These are phyloP conservation scores for Ophioninae sp. DNA, from an alignment of 2,888 invertebrate species.

Conservation along the genomic window DNA sequence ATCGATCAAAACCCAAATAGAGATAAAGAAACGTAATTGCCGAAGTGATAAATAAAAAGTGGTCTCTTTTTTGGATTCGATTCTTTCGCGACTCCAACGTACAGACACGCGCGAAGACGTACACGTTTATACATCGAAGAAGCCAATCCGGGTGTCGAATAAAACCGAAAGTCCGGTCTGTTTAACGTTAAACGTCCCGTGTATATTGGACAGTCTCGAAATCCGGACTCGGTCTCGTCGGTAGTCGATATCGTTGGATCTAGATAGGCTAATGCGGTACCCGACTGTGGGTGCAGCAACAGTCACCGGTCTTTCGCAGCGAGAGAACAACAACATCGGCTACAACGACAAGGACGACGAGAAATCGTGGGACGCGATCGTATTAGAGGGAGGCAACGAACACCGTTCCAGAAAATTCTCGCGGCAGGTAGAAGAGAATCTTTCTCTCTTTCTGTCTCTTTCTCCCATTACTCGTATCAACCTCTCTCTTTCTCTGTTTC, in stretches of 20 bases:
- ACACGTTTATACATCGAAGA: not conserved
- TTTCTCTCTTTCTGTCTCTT: conserved; percentile 37
- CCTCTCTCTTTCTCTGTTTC: conserved; percentile 9
- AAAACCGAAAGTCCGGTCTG: not conserved
- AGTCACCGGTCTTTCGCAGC: conserved; percentile 48
- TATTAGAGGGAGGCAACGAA: conserved; percentile 49
- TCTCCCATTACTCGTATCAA: conserved; percentile 2
- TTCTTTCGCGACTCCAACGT: no score
- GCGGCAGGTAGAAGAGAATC: conserved; percentile 57
- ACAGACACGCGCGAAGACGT: no score
- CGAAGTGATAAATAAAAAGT: no score
- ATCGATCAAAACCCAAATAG: not conserved
- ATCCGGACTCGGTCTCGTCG: conserved; percentile 40
- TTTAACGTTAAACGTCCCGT: conserved; percentile 6
- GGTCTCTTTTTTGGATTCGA: no score
- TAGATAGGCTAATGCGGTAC: conserved; percentile 60
- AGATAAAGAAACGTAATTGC: not conserved
- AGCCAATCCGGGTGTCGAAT: not conserved
- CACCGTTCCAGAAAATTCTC: conserved; percentile 57
- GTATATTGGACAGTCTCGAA: conserved; percentile 15
- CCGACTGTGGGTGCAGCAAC: conserved; percentile 54
- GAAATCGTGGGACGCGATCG: conserved; percentile 53
- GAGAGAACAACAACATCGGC: conserved; percentile 53
- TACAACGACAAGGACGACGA: conserved; percentile 45
- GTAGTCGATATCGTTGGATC: conserved; percentile 59